phyloP scores from a whole-genome alignment of 2,797 vertebrate species.

The Carcharodon carcharias region DNA sequence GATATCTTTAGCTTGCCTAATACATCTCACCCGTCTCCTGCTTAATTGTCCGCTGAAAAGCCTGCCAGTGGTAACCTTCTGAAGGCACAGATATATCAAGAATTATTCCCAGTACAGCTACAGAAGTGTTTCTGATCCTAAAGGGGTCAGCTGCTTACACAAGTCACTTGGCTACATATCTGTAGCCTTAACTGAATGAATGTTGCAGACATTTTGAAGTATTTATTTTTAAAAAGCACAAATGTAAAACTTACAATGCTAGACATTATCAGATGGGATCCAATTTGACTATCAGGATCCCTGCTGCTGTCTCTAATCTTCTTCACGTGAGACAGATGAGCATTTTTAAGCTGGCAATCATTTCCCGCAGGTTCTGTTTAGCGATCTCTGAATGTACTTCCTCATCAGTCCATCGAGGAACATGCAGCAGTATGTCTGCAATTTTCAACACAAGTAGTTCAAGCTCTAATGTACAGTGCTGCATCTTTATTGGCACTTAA shows the following conservation, averaged over 20 bases:
- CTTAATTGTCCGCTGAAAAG: conserved; percentile 17
- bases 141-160: conserved; percentile 17
- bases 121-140: background rate
- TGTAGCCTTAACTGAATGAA: conserved; percentile 6
- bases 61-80: conserved; percentile 11
- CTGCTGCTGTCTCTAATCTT: conserved; percentile 26
- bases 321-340: conserved; percentile 33
- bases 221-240: too few relatives aligned
- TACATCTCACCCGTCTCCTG: background rate
- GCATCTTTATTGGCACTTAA: background rate
- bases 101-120: background rate
- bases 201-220: background rate
- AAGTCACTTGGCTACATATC: background rate
- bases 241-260: background rate
- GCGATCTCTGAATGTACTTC: background rate
- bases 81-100: background rate
- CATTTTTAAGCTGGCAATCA: conserved; percentile 16
- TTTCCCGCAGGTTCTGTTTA: conserved; percentile 29
- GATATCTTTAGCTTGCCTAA: conserved; percentile 18
- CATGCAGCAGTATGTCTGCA: background rate
- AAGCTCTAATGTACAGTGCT: background rate
- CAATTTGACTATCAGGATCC: background rate
- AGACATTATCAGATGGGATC: background rate
- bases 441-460: background rate
- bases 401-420: background rate